A percentile compares a stretch with the other conserved stretches of the same genome.
Conservation (phyloP, 1,140 invertebrate genomes). For the Papilio aristodemus region DNA sequence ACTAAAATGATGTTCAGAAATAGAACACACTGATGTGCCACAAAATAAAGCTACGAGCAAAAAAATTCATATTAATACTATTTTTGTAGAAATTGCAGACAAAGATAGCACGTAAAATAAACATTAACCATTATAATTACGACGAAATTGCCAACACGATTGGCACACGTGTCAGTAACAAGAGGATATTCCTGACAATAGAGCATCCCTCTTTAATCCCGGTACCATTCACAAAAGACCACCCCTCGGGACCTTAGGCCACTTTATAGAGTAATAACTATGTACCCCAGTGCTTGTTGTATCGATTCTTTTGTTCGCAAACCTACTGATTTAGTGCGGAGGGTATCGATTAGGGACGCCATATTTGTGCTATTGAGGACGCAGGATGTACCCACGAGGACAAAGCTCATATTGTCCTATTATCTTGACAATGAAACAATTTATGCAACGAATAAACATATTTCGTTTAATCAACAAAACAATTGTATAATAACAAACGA, state of each 20-base stretch:
- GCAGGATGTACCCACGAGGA: constrained; percentile 7
- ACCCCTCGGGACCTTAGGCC: not conserved
- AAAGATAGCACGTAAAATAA: not conserved
- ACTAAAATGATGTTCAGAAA: not conserved
- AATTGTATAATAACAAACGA: no score
- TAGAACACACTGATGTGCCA: no score
- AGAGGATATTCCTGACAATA: constrained; percentile 18
- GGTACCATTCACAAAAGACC: constrained; percentile 12
- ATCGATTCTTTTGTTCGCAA: constrained; percentile 28
- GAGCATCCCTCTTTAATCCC: constrained; percentile 28
- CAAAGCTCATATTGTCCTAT: not conserved
- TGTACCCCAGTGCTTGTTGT: constrained; percentile 21
- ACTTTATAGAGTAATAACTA: constrained; percentile 8
- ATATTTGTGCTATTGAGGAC: not conserved
- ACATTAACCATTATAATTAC: constrained; percentile 13
- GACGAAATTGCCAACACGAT: constrained; percentile 12
- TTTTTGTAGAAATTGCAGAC: not conserved
- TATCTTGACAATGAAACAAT: not conserved
- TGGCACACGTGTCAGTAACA: constrained; percentile 20
- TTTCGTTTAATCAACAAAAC: no score
- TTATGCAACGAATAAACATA: no score
- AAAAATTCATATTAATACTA: no score
- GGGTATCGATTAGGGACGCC: constrained; percentile 19
- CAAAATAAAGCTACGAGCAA: not conserved
- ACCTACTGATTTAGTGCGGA: constrained; percentile 11